Base-by-base conservation (phyloP, 2,797 vertebrate species). In the Sebastes taczanowskii region DNA sequence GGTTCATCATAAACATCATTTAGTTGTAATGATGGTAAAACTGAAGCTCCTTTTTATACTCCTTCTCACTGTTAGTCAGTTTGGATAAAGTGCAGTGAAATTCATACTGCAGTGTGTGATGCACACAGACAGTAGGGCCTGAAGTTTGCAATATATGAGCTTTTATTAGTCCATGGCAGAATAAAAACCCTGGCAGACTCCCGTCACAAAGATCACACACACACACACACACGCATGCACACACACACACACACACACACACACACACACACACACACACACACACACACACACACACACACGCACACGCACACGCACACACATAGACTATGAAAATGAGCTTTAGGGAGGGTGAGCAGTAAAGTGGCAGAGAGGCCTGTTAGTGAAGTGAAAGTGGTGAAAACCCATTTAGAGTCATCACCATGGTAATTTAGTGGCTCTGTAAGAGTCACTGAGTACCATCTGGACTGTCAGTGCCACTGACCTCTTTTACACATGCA, bases 401-500 rank as follows among this genome's bases (percentile, higher is more conserved):
- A 72, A 80, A 83, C 42, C 9, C 69, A 77, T 79, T 71, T 42
- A 34, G 59, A 61, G 59, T 68, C 65, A 84, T 87, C 63, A 59
- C 73, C 34, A 76, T 72, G 76, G 84, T 68, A 75, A 88, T 85
- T 81, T 23, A 84, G 74, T 59, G 66, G 67, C 6, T 38, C 73
- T 52, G 34, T 68, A 38, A 70, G 78, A 80, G 80, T 29, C 64
- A 55, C 13, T 30, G 61, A 74, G 52, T 14, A 69, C 70, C 65
- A 76, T 80, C 52, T 82, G 74, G 25, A 68, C 49, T 52, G 70
- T 64, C 53, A 70, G 6, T 59, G 58, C 35, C 56, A n/a, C 64
- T 76, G 63, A 75, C 58, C 52, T 55, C 30, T 81, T 49, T 18
- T 46, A 55, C 16, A 7, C 18, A 20, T 27, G 11, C 42, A 3